Conservation (phyloP, 92 coral and sea anemone species). For the Siderastrea siderea region DNA sequence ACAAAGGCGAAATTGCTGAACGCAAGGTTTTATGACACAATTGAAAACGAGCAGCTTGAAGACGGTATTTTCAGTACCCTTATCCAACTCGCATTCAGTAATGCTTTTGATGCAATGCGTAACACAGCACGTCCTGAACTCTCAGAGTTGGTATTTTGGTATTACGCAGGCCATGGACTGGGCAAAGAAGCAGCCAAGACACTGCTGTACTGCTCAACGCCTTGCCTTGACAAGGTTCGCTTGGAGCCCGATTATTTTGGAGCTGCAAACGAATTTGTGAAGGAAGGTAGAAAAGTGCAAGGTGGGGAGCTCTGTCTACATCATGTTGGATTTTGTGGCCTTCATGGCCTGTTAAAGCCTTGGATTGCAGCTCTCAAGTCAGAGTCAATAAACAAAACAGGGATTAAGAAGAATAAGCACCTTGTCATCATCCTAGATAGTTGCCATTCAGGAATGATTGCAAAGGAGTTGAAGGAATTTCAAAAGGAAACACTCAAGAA, state of each 20-base stretch:
- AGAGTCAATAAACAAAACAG: slow-evolving; percentile 16
- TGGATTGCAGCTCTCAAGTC: slow-evolving; percentile 70
- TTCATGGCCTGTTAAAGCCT: slow-evolving; percentile 64
- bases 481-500: neutral
- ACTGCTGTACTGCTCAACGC: slow-evolving; percentile 11
- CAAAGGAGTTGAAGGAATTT: slow-evolving; percentile 48
- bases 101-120: slow-evolving; percentile 53
- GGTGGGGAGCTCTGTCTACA: slow-evolving; percentile 80
- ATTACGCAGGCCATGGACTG: slow-evolving; percentile 79
- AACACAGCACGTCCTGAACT: slow-evolving; percentile 51
- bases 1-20: slow-evolving; percentile 6
- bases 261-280: slow-evolving; percentile 18
- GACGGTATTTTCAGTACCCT: neutral
- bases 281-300: slow-evolving; percentile 43
- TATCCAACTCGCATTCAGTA: slow-evolving; percentile 26
- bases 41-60: too few relatives aligned
- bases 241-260: neutral
- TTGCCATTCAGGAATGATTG: slow-evolving; percentile 75
- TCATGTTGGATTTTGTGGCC: slow-evolving; percentile 71
- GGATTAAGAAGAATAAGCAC: slow-evolving; percentile 62
- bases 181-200: slow-evolving; percentile 15
- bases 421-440: slow-evolving; percentile 74
- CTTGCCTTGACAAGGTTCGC: slow-evolving; percentile 1
- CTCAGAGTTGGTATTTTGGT: slow-evolving; percentile 64
- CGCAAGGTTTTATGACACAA: neutral